phyloP scores from a whole-genome alignment of 1,140 invertebrate genomes.

The Triops longicaudatus region DNA sequence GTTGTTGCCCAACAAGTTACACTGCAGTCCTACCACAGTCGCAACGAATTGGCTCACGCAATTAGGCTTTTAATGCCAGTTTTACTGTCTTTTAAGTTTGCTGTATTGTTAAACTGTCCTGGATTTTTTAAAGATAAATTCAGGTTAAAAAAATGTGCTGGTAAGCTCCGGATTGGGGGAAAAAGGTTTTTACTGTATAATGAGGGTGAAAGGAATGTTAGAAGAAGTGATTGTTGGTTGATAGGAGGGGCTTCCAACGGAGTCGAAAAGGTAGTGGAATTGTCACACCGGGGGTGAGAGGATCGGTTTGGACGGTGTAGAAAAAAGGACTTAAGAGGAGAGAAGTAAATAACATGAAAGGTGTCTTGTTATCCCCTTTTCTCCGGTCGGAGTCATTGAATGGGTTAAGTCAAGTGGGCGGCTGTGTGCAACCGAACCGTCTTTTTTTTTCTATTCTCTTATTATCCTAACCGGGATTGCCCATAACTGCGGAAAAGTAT shows the following conservation, averaged over 20 bases:
- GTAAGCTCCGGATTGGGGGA: neutral
- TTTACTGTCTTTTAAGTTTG: too few relatives aligned
- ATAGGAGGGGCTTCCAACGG: neutral
- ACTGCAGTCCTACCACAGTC: too few relatives aligned
- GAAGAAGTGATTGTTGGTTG: constrained; percentile 1
- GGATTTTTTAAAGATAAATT: too few relatives aligned
- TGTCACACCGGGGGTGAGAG: neutral
- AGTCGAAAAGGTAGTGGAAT: constrained; percentile 12
- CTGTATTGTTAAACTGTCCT: too few relatives aligned
- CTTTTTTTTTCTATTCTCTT: too few relatives aligned
- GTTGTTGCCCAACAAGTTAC: too few relatives aligned
- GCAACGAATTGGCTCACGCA: too few relatives aligned
- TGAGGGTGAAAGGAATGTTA: neutral
- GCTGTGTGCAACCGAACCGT: neutral
- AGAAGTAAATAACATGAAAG: neutral
- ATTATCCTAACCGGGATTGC: neutral
- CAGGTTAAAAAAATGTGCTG: too few relatives aligned
- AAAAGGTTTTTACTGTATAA: neutral
- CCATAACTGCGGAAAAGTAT: constrained; percentile 15
- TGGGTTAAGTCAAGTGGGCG: neutral
- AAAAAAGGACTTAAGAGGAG: neutral
- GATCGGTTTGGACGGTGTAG: too few relatives aligned
- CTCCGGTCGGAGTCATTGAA: neutral
- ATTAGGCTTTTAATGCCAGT: too few relatives aligned
- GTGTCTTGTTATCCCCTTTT: neutral